Evolutionary conservation across 2,113 vertebrate species (phyloP).

Genomic region (Emydocephalus ijimae): DNA sequence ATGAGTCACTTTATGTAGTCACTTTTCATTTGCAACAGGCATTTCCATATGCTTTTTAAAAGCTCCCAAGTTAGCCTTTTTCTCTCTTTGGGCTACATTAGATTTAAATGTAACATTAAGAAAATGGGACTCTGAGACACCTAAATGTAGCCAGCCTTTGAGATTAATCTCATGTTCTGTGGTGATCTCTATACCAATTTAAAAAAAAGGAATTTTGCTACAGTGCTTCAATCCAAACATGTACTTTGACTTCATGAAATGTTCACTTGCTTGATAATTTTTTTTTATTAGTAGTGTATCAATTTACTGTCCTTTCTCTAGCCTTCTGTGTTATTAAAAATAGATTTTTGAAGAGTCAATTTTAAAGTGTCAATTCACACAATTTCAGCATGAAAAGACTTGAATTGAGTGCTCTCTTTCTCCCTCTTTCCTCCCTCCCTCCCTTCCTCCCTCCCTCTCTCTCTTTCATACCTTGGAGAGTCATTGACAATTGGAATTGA

Average conservation of each 20-base stretch:
- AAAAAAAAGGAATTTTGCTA: conserved; percentile 6
- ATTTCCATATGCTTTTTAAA: conserved; percentile 37
- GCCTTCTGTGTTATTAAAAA: neutral
- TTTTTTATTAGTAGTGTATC: neutral
- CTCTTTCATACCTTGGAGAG: neutral
- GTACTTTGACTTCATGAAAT: neutral
- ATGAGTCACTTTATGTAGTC: conserved; percentile 58
- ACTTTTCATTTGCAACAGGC: conserved; percentile 53
- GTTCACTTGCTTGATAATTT: neutral
- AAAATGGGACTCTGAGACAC: conserved; percentile 17
- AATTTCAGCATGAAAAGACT: neutral
- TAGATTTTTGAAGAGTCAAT: neutral
- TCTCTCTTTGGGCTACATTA: conserved; percentile 5
- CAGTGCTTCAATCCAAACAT: neutral
- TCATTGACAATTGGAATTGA: neutral
- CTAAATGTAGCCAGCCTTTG: conserved; percentile 32
- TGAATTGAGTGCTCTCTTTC: neutral
- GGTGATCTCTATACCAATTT: conserved; percentile 4
- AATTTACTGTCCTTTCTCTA: neutral
- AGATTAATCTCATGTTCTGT: conserved; percentile 30
- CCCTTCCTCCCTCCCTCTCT: no score
- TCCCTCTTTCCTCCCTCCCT: no score
- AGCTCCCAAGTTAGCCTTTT: conserved; percentile 37
- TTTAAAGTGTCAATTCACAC: neutral
- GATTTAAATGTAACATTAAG: conserved; percentile 44